Evolutionary conservation across 2,888 invertebrate genomes (phyloP), one percentile per base, ranked within the genome.

Genomic region (Parascotia fuliginaria): DNA sequence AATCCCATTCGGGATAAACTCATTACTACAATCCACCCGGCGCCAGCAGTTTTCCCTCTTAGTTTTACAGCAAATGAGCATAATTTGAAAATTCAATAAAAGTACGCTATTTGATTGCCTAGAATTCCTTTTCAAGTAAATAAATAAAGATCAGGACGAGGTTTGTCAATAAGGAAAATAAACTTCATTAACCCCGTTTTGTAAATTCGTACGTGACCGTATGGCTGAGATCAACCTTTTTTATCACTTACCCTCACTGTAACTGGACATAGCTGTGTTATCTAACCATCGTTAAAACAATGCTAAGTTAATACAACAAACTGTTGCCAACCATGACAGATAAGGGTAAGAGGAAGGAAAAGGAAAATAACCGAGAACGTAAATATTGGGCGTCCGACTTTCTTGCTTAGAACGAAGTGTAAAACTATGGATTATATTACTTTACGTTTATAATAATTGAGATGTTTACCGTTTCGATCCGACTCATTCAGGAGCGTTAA

Each of bases 111-210:
- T 15, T 9, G n/a, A 33, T n/a, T n/a, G 3, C 15, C 15, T 9
- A 16, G 14, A 33, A 15, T 15, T 7, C 15, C 7, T 15, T 16
- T 6, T 1, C 9, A 33, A 5, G n/a, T 33, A 15, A 33, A 9
- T n/a, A 14, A 15, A 14, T 16, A 15, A 33, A 7, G 15, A n/a
- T 16, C 16, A 16, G 9, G n/a, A 11, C 32, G 14, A 33, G 15
- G 33, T 33, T 33, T 33, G 33, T 16, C 33, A 33, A 15, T 33
- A 33, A 16, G 33, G 16, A 33, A 33, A 33, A 32, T 32, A 32
- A 33, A 33, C n/a, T 7, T 7, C 3, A n/a, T 33, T 33, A 15
- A 33, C 33, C 33, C n/a, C 3, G 12, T 31, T 31, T 31, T 6
- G 1, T 31, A 7, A 7, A 24, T 1, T 24, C 19, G 13, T 13